A percentile compares a stretch with the other conserved stretches of the same genome.
These are phyloP conservation scores for Irena cyanogastra DNA, from an alignment of 2,113 vertebrate genomes.

Conservation along the genomic window DNA sequence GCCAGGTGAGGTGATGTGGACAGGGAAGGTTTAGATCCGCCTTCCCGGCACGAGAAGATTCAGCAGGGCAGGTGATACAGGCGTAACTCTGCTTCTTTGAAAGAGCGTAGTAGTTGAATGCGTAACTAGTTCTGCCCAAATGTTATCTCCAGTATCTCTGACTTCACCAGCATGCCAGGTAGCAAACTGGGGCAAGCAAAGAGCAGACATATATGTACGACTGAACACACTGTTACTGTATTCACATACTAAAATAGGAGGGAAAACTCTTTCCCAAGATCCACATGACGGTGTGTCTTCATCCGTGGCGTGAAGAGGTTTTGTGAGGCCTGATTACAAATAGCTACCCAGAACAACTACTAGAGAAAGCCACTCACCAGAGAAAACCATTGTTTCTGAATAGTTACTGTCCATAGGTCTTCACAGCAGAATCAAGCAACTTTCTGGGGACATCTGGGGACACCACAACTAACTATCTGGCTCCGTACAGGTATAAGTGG, in stretches of 20 bases:
- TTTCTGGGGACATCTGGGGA: neutral
- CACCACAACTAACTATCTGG: neutral
- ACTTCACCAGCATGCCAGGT: neutral
- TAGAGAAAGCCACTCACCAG: neutral
- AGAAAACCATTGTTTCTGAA: neutral
- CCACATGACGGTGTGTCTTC: neutral
- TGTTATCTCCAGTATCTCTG: neutral
- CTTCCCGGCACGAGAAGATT: rapidly evolving
- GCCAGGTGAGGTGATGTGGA: neutral
- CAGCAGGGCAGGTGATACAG: neutral
- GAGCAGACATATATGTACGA: neutral
- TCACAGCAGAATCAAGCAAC: neutral
- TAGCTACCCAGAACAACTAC: neutral
- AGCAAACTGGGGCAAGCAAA: neutral
- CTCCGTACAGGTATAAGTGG: neutral
- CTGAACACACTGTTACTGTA: neutral
- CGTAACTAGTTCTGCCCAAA: neutral
- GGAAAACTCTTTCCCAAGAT: neutral
- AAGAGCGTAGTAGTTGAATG: neutral
- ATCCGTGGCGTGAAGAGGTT: rapidly evolving
- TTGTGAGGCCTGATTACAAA: neutral
- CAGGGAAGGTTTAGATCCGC: neutral
- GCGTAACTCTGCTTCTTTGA: neutral
- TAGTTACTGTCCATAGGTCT: neutral
- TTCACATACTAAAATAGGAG: neutral